Evolutionary conservation across 1,140 invertebrate genomes (phyloP).

Genomic region (Mya arenaria): DNA sequence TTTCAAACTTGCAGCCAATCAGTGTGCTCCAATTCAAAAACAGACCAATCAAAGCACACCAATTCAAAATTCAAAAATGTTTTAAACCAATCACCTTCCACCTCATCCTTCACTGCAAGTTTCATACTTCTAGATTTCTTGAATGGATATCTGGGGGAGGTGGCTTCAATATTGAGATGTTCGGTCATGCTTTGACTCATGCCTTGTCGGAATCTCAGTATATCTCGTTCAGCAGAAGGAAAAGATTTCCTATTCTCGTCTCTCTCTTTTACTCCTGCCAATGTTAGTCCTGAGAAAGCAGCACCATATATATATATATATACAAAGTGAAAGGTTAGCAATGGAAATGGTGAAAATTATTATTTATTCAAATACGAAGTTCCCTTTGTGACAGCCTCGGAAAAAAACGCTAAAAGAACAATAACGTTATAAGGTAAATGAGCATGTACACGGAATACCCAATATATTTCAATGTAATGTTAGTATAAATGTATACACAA

Average conservation of each 20-base stretch:
- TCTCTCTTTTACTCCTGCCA: conserved; percentile 52
- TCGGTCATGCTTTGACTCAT: conserved; percentile 64
- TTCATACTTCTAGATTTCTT: conserved; percentile 80
- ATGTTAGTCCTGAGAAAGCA: too few species aligned
- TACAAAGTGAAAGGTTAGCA: neutral
- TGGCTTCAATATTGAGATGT: conserved; percentile 58
- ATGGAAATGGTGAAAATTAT: neutral
- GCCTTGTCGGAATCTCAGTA: conserved; percentile 55
- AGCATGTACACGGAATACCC: too few species aligned
- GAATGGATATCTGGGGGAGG: conserved; percentile 71
- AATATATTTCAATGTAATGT: too few species aligned
- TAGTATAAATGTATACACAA: too few species aligned
- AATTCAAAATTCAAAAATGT: neutral
- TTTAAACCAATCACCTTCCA: conserved; percentile 73
- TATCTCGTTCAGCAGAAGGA: conserved; percentile 65
- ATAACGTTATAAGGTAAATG: neutral
- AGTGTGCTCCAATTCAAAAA: conserved; percentile 2
- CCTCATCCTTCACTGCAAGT: conserved; percentile 73
- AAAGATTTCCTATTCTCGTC: conserved; percentile 71
- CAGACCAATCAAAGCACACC: conserved; percentile 44
- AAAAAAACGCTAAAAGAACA: neutral
- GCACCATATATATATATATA: neutral
- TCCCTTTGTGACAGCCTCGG: neutral
- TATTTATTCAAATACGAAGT: neutral
- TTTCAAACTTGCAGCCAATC: neutral